Base-by-base conservation (phyloP, 2,888 invertebrate genomes). In the Merodon equestris region DNA sequence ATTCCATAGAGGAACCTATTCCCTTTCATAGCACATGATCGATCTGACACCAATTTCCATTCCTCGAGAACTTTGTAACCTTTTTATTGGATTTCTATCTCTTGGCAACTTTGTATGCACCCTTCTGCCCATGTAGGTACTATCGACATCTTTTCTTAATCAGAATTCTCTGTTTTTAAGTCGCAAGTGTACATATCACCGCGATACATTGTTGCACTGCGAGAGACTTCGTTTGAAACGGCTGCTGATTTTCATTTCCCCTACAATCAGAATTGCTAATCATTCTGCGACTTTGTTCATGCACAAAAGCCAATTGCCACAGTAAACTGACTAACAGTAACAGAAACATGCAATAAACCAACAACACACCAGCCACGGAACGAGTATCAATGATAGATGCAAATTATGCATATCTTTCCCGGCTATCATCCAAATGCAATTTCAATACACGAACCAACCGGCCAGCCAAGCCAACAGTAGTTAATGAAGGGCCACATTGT, bases 401-500 rank as follows among this genome's bases (percentile, higher is more conserved):
- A 79, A 79, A 79, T 79, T 79, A 68, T 56, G 58, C 42, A 60
- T n/a, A n/a, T 36, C 64, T 50, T 58, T 45, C 38, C 13, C 51
- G 17, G 58, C 47, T 64, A 60, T 58, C 74, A 70, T 68, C 64
- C 68, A 68, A 66, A 72, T 60, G 76, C 64, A 74, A 74, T 79
- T 79, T 50, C 64, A 74, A 64, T 74, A 58, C 64, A 50, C 51
- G 67, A 73, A 56, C 63, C 51, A 19, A 15, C 38, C 66, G 47
- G 56, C 48, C 44, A 57, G 27, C 27, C 40, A n/a, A 40, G 56
- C 74, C 74, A 79, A 79, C 79, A 79, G 79, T 79, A 73, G 79
- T 79, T 79, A 79, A 79, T 79, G 79, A 79, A 79, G 74, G 79
- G 79, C 79, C 74, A 74, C 79, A 79, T 74, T 79, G 79, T 79